phyloP scores from a whole-genome alignment of 1,140 invertebrate genomes.

The Tenebrio molitor region DNA sequence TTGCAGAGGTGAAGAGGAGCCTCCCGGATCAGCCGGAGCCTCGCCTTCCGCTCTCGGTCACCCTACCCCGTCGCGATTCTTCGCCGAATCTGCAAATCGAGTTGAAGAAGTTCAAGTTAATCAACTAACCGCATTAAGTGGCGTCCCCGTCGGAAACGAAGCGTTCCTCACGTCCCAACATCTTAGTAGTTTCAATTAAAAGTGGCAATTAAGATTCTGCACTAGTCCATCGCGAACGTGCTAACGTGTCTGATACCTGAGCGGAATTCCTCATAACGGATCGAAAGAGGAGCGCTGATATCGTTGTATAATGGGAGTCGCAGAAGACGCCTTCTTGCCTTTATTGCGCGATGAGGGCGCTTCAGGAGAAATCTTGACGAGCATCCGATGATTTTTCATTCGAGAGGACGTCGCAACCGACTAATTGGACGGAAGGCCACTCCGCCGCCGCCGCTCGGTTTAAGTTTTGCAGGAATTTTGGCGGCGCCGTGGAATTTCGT shows the following conservation, averaged over 20 bases:
- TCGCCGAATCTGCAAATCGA: conserved; percentile 17
- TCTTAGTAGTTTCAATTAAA: conserved; percentile 45
- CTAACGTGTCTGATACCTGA: conserved; percentile 43
- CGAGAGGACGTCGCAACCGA: background rate
- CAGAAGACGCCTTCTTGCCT: background rate
- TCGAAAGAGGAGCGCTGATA: background rate
- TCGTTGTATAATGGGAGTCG: background rate
- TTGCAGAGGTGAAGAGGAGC: too few relatives aligned
- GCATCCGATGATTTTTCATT: conserved; percentile 1
- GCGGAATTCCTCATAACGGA: conserved; percentile 29
- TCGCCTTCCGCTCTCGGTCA: too few relatives aligned
- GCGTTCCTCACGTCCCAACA: conserved; percentile 27
- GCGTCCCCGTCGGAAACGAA: conserved; percentile 20
- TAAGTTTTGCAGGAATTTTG: too few relatives aligned
- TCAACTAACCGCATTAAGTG: conserved; percentile 24
- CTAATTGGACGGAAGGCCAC: conserved; percentile 1
- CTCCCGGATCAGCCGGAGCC: too few relatives aligned
- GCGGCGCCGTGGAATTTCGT: background rate
- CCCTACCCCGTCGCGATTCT: too few relatives aligned
- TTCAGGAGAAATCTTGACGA: conserved; percentile 1
- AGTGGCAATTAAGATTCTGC: conserved; percentile 43
- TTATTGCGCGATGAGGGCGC: background rate
- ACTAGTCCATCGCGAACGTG: conserved; percentile 37
- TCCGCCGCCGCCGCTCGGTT: background rate
- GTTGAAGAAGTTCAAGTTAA: conserved; percentile 22